phyloP scores from a whole-genome alignment of 2,113 vertebrate genomes.

The Sapajus apella region DNA sequence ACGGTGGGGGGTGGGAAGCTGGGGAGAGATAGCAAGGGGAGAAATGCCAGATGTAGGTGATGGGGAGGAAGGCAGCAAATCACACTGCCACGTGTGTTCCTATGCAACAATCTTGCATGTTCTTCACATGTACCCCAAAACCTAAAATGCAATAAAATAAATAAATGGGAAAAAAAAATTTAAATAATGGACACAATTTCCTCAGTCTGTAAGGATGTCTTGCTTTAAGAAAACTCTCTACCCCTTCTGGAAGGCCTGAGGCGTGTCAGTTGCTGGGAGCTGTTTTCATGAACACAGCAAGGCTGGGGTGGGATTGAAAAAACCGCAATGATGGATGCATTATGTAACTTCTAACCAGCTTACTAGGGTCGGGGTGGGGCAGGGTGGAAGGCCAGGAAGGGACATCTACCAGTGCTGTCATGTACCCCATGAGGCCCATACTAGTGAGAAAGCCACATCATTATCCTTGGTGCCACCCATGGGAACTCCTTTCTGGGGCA shows the following conservation, averaged over 20 bases:
- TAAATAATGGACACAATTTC: slow-evolving; percentile 45
- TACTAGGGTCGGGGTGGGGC: not conserved
- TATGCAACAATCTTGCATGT: too few species aligned
- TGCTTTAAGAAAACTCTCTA: not conserved
- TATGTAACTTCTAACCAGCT: not conserved
- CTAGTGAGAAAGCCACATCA: not conserved
- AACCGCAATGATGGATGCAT: not conserved
- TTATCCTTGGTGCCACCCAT: accelerated
- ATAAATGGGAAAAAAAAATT: not conserved
- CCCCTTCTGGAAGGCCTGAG: not conserved
- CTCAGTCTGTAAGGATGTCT: not conserved
- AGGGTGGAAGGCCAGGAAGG: not conserved
- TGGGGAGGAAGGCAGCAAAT: too few species aligned
- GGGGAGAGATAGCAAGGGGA: too few species aligned
- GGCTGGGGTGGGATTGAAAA: not conserved
- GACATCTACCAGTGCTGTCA: accelerated
- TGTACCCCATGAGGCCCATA: not conserved
- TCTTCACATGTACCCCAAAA: too few species aligned
- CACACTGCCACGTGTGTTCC: too few species aligned
- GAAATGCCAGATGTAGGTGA: too few species aligned
- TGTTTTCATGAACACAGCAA: not conserved
- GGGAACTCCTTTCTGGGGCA: not conserved
- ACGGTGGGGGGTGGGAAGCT: too few species aligned
- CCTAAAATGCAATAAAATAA: too few species aligned
- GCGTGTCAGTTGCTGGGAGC: not conserved